These are phyloP conservation scores for Triplophysa yarkandensis DNA, from an alignment of 2,797 vertebrate species.

Conservation along the genomic window DNA sequence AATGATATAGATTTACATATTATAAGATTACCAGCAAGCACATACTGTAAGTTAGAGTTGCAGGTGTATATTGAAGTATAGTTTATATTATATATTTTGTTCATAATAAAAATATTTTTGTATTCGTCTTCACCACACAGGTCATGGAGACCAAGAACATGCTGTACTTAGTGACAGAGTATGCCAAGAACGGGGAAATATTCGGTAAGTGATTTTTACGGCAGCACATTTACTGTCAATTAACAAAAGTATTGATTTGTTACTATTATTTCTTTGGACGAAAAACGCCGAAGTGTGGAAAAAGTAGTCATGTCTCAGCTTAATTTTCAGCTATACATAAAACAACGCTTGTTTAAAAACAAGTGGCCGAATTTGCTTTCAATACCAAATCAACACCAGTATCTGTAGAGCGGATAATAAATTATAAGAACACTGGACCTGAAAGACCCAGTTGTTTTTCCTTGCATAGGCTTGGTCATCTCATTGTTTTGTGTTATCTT, in stretches of 20 bases:
- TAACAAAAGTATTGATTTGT: neutral
- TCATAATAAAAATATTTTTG: neutral
- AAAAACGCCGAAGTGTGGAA: neutral
- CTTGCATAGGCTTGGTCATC: neutral
- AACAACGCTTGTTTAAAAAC: neutral
- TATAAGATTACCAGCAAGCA: too few species aligned
- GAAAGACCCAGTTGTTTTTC: neutral
- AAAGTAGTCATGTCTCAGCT: neutral
- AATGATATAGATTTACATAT: too few species aligned
- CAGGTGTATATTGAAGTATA: too few species aligned
- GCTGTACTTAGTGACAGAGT: constrained; percentile 98
- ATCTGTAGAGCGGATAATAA: too few species aligned
- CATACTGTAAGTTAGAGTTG: too few species aligned
- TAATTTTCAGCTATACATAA: neutral
- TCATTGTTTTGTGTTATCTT: neutral
- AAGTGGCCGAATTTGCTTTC: neutral
- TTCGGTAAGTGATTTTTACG: constrained; percentile 85
- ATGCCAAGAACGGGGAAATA: constrained; percentile 98
- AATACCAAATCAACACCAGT: too few species aligned
- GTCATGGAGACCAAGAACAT: constrained; percentile 99
- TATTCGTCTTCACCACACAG: constrained; percentile 68
- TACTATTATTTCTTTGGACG: neutral
- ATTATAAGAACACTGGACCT: too few species aligned
- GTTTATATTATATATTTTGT: too few species aligned
- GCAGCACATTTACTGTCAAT: neutral